Evolutionary conservation across 2,113 vertebrate species (phyloP), one percentile per base, ranked within the genome.

Genomic region (Nesoenas mayeri): DNA sequence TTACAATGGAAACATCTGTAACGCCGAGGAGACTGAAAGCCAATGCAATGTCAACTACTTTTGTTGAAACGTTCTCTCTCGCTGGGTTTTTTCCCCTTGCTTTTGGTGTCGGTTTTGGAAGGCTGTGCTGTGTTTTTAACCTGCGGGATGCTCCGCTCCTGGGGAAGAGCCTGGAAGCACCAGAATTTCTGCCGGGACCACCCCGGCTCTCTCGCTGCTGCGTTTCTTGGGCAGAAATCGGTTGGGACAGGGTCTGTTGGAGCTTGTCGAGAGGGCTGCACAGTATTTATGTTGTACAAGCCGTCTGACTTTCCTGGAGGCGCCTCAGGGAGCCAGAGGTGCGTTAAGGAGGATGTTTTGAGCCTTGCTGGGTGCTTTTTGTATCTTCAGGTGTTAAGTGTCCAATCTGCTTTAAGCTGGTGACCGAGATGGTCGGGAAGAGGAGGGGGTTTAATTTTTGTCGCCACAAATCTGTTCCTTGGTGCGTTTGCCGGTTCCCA

Each of bases 41-140:
- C 82, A 74, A 51, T 12, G 64, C 79, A 88, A 21, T 21, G 56
- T 91, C 95, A 91, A 79, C 81, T 66, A 8, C 62, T 44, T 50
- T 75, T 93, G 87, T 95, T 97, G 93, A 95, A 91, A 95, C 31
- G 58, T 96, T 96, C 95, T 89, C 53, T 91, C 61, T 78, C 28
- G 53, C 12, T 6, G 38, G 26, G 48, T 12, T 32, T 34, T 56
- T 79, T 50, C 48, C 18, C 26, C 18, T n/a, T 38, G 50, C 71
- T 88, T 85, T 86, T 10, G 5, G 40, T 62, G 82, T 89, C 22
- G 10, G 2, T 88, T 89, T 93, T 94, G 91, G 95, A 93, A 90
- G 48, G 90, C 32, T 4, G 18, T 1, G 9, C 2, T 0, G 2
- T 90, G 85, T 66, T 80, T 95, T 90, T 85, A 94, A 89, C 88